Base-by-base conservation (phyloP, 2,113 vertebrate species). In the Poeciliopsis prolifica region DNA sequence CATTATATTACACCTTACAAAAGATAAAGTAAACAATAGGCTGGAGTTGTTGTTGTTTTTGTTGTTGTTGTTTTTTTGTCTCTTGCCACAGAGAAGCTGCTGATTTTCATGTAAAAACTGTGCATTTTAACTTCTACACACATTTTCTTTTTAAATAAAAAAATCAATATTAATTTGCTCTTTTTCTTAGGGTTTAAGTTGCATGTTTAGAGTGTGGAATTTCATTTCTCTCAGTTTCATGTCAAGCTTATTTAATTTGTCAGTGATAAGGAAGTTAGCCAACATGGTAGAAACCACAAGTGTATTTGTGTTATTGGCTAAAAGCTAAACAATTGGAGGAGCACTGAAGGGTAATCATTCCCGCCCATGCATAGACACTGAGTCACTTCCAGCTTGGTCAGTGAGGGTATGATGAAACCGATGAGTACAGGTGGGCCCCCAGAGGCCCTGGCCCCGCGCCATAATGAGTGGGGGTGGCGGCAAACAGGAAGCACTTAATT, bases 401-500 rank as follows among this genome's bases (percentile, higher is more conserved):
- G 74, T 75, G 54, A 63, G 79, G 87, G 82, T 37, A 82, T 72
- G 87, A 62, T 42, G 77, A 37, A 79, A 72, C 48, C 66, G 75
- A 87, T 65, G 61, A 73, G 74, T 63, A 64, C 74, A 88, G 88
- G 88, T 82, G 78, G 78, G 81, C 86, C 89, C 84, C 61, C 74
- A 65, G 87, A 88, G 84, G 70, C 81, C 86, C 67, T 3, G 74
- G 48, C 29, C 70, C 61, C n/a, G 72, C 51, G 77, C 85, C 67
- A 83, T 70, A 74, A 83, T 75, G 74, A 67, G 74, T 48, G 44
- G 44, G 14, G 44, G 44, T 72, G 72, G 68, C 44, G 28, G 63
- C 78, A 86, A 86, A 86, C 81, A 87, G 65, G 87, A 81, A 86
- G 73, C 74, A 80, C 89, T 89, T 93, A 85, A 94, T 94, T 93